Base-by-base conservation (phyloP, 2,797 vertebrate species). In the Argya squamiceps region DNA sequence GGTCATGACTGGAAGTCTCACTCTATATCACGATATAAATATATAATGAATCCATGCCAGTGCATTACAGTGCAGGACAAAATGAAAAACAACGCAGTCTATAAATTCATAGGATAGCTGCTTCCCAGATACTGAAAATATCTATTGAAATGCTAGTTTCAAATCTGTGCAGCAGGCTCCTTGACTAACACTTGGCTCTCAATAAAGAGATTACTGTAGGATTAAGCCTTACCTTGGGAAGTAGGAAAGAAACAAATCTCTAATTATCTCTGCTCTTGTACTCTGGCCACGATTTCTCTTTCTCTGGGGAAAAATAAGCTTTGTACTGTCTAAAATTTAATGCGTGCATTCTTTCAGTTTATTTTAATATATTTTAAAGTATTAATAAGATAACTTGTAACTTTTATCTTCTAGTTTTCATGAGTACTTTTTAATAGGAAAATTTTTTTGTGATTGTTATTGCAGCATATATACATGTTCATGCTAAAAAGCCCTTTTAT, bases 141-240 rank as follows among this genome's bases (percentile, higher is more conserved):
- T 5, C 24, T 67, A 44, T 32, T 65, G 71, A 88, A 95, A 88
- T 62, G 30, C 37, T 77, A 76, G 29, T 56, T 89, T 56, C 36
- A 90, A 56, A 70, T 67, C 55, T 47, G 39, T 94, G 70, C 58
- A 88, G 84, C 84, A 88, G 75, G 77, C 29, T 95, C 43, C 86
- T 59, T 73, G 77, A 93, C 74, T 87, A 96, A 91, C 47, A 58
- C 62, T 87, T 90, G 92, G 77, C 78, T 95, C 52, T 89, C 81
- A 74, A 10, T 87, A 92, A 92, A 91, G 86, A 96, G 91, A 96
- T 94, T 96, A 94, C 81, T 91, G 74, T 39, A 80, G 92, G 86
- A 96, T 93, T 96, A 91, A 95, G 86, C 27, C 68, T 95, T 96
- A 96, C 81, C 78, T 93, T 92, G 89, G 92, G 91, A 93, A 34